A percentile compares a stretch with the other conserved stretches of the same genome.
Evolutionary conservation across 1,140 invertebrate genomes (phyloP).

Genomic region (Pseudomyrmex gracilis): DNA sequence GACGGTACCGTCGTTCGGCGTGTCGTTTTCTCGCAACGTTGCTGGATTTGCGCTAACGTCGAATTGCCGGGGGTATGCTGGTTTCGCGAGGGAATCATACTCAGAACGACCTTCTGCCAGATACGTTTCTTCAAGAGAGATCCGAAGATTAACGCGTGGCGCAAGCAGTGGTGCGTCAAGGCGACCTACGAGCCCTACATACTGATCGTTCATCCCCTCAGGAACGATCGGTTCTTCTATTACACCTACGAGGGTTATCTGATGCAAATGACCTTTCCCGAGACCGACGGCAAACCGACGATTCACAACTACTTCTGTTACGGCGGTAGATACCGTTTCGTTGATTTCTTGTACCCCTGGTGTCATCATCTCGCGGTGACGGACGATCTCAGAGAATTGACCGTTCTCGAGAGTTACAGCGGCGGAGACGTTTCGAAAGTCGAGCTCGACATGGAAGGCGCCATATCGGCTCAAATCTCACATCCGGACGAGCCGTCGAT

Average conservation of each 20-base stretch:
- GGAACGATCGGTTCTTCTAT: constrained; percentile 76
- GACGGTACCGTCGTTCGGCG: constrained; percentile 72
- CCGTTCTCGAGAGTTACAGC: constrained; percentile 69
- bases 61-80: constrained; percentile 76
- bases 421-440: constrained; percentile 69
- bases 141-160: constrained; percentile 65
- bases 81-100: constrained; percentile 77
- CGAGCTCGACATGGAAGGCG: constrained; percentile 65
- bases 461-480: constrained; percentile 66
- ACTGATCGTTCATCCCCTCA: constrained; percentile 68
- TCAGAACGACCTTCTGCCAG: constrained; percentile 80
- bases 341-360: constrained; percentile 80
- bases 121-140: constrained; percentile 76
- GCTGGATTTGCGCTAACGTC: constrained; percentile 66
- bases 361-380: constrained; percentile 75
- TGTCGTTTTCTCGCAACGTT: constrained; percentile 74
- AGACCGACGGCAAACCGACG: constrained; percentile 25
- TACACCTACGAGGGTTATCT: constrained; percentile 77
- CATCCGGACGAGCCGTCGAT: constrained; percentile 78
- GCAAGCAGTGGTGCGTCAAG: constrained; percentile 71
- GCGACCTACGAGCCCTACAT: constrained; percentile 64
- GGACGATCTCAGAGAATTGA: constrained; percentile 66
- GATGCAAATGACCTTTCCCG: constrained; percentile 69
- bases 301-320: constrained; percentile 52
- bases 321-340: constrained; percentile 70